Conservation (phyloP, 2,888 invertebrate species). For the Latheticus oryzae region DNA sequence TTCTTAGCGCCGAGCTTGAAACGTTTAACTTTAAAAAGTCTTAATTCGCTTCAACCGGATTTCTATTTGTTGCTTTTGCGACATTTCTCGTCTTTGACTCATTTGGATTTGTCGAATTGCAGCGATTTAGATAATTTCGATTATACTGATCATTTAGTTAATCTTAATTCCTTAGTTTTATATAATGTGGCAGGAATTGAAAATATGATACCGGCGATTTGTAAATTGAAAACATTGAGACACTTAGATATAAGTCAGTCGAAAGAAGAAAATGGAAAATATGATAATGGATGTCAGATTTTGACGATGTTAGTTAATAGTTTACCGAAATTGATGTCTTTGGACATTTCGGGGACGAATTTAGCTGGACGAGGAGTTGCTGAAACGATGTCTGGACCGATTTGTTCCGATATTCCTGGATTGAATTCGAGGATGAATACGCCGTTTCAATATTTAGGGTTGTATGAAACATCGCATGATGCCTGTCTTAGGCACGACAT, state of each 20-base stretch:
- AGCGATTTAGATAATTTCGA: conserved; percentile 73
- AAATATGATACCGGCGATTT: conserved; percentile 73
- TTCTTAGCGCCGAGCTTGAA: conserved; percentile 72
- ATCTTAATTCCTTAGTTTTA: conserved; percentile 80
- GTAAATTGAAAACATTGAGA: conserved; percentile 70
- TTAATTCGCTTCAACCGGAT: conserved; percentile 66
- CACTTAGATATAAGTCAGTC: conserved; percentile 89
- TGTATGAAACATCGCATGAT: conserved; percentile 90
- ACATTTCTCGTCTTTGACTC: conserved; percentile 72
- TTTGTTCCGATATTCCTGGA: conserved; percentile 86
- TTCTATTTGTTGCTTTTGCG: conserved; percentile 70
- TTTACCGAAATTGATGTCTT: conserved; percentile 80
- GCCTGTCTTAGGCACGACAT: conserved; percentile 92
- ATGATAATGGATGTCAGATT: conserved; percentile 78
- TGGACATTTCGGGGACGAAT: conserved; percentile 97
- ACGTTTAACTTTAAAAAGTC: conserved; percentile 71
- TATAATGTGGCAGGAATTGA: conserved; percentile 82
- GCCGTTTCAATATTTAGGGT: conserved; percentile 89
- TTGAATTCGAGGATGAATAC: conserved; percentile 79
- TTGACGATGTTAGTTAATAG: conserved; percentile 78
- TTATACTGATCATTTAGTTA: conserved; percentile 74
- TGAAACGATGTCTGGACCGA: conserved; percentile 64
- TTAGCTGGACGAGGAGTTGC: conserved; percentile 88
- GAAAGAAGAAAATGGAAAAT: conserved; percentile 76
- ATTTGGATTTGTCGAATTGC: conserved; percentile 80